Base-by-base conservation (phyloP, 2,888 invertebrate genomes). In the Hesperia comma region DNA sequence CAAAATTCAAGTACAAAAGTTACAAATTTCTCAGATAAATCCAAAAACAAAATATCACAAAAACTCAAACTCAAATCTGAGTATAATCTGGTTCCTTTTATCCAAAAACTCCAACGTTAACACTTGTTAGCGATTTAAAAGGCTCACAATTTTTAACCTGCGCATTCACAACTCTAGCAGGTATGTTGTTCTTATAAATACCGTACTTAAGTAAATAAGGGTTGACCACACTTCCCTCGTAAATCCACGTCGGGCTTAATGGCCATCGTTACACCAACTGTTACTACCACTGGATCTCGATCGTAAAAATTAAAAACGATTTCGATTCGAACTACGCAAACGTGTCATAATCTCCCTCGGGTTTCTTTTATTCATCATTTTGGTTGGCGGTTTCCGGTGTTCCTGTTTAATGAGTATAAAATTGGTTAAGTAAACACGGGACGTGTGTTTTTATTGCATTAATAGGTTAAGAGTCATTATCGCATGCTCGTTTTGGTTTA, bases 201-300 rank as follows among this genome's bases (percentile, higher is more conserved):
- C 78, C 72, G 79, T 82, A 77, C 84, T 81, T 80, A 80, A 82
- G 80, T 82, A 82, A 84, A 80, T 80, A 81, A 81, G 81, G 82
- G 80, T 75, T 76, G 78, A 70, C 69, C 70, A 70, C 72, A 70
- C 70, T 64, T 68, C 63, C 73, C 69, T 74, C 75, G 76, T 85
- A 85, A 82, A 86, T 86, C 75, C 69, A 72, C 70, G 82, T 79
- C 70, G 61, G 74, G 68, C 79, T 81, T 86, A 86, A 85, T 83
- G 77, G 81, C 67, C 49, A 67, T 77, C 78, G 80, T 82, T 75
- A 77, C 72, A 76, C 75, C 72, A 77, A 69, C 46, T 43, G 54
- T 57, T 77, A 79, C 75, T 68, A 72, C 49, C 40, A 63, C 15
- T 66, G 72, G 74, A 54, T 74, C 71, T 77, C 74, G 78, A 79